Percentiles rank a stretch among this genome's conserved stretches.
phyloP scores from a whole-genome alignment of 2,797 vertebrate genomes.

The Leucoraja ocellata region DNA sequence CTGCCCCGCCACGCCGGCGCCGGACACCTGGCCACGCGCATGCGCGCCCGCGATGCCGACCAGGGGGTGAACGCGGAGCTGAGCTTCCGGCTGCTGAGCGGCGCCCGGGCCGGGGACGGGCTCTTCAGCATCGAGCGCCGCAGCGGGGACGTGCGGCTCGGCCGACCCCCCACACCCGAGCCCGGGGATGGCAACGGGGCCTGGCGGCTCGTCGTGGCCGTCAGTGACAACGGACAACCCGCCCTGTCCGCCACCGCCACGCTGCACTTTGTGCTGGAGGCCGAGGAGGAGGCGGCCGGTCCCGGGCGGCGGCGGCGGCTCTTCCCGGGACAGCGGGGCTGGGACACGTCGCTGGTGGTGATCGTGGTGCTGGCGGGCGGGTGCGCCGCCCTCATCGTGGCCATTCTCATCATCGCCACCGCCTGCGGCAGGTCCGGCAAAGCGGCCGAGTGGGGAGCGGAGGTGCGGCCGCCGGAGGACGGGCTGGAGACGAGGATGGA shows the following conservation, averaged over 20 bases:
- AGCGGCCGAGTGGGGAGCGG: background rate
- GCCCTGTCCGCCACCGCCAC: slow-evolving; percentile 49
- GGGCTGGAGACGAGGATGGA: background rate
- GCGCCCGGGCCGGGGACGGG: slow-evolving; percentile 36
- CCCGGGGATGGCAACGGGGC: slow-evolving; percentile 41
- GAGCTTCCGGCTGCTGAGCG: slow-evolving; percentile 52
- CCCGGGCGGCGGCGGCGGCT: slow-evolving; percentile 53
- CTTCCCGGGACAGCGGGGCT: slow-evolving; percentile 40
- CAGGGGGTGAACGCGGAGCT: slow-evolving; percentile 53
- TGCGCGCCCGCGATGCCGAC: slow-evolving; percentile 55
- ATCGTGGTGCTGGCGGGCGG: slow-evolving; percentile 57
- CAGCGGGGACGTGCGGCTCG: slow-evolving; percentile 57
- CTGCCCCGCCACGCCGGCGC: slow-evolving; percentile 51
- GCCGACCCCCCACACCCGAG: slow-evolving; percentile 43
- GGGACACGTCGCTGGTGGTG: slow-evolving; percentile 53
- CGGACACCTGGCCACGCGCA: slow-evolving; percentile 53
- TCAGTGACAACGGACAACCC: slow-evolving; percentile 54
- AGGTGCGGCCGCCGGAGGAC: background rate
- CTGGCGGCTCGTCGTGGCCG: slow-evolving; percentile 52
- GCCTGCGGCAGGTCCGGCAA: slow-evolving; percentile 48
- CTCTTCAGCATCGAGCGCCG: slow-evolving; percentile 55
- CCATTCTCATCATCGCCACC: slow-evolving; percentile 54
- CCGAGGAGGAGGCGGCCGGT: slow-evolving; percentile 43
- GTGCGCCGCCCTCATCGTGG: slow-evolving; percentile 57
- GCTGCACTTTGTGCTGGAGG: slow-evolving; percentile 52